Evolutionary conservation across 2,797 vertebrate genomes (phyloP).

Genomic region (Silurus aristotelis): DNA sequence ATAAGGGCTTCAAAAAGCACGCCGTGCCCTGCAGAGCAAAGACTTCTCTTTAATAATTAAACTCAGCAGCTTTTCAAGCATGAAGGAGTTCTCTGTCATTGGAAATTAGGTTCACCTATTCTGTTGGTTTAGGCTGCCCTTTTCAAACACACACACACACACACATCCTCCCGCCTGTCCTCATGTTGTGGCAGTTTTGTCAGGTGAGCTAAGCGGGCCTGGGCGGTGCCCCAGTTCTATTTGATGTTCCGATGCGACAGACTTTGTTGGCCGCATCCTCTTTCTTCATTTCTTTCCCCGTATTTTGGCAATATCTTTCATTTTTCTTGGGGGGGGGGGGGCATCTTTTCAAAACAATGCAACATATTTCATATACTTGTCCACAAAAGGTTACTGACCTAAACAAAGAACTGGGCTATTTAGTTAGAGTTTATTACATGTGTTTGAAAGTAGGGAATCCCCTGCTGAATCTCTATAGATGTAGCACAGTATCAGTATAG

Average conservation of each 20-base stretch:
- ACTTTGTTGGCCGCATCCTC: slow-evolving; percentile 48
- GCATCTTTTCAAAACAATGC: slow-evolving; percentile 36
- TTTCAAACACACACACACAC: slow-evolving; percentile 38
- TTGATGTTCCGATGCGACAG: slow-evolving; percentile 54
- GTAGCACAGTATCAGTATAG: background rate
- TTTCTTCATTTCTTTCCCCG: slow-evolving; percentile 51
- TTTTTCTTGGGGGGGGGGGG: background rate
- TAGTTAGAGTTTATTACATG: background rate
- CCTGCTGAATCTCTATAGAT: background rate
- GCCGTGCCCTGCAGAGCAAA: slow-evolving; percentile 69
- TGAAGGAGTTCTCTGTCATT: slow-evolving; percentile 84
- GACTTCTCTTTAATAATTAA: slow-evolving; percentile 88
- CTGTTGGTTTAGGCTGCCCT: slow-evolving; percentile 68
- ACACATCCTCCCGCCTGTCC: slow-evolving; percentile 32
- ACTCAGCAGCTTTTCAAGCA: slow-evolving; percentile 79
- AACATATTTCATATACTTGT: slow-evolving; percentile 23
- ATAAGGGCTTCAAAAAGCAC: slow-evolving; percentile 81
- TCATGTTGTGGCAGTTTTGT: slow-evolving; percentile 46
- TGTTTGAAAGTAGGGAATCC: background rate
- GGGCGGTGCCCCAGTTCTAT: slow-evolving; percentile 24
- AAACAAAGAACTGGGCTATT: background rate
- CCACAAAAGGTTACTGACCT: background rate
- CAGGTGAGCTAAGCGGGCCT: slow-evolving; percentile 51
- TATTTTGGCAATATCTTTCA: slow-evolving; percentile 29
- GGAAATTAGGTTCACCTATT: slow-evolving; percentile 78